Percentiles rank a stretch among this genome's conserved stretches.
phyloP scores from a whole-genome alignment of 2,888 invertebrate species.

The Stenchaetothrips biformis region DNA sequence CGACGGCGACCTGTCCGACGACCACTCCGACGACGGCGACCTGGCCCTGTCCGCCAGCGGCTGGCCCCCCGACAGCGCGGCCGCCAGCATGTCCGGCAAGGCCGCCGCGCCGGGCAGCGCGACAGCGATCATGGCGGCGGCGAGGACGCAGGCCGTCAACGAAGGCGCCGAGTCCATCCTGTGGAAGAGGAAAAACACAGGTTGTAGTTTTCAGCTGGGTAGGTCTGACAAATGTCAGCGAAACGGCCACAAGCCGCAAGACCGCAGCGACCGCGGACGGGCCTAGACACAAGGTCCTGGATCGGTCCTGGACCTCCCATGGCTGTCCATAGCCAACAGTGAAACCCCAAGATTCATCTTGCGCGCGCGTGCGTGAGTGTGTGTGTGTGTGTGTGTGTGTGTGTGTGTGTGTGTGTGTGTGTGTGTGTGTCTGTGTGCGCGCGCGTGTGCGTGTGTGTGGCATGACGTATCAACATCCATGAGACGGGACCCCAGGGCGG shows the following conservation, averaged over 20 bases:
- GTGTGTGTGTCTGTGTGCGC: background rate
- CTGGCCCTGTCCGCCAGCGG: constrained; percentile 28
- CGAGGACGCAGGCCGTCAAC: background rate
- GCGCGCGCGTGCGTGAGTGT: background rate
- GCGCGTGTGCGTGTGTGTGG: background rate
- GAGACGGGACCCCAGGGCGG: background rate
- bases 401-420: background rate
- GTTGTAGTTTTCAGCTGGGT: background rate
- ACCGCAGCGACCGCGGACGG: background rate
- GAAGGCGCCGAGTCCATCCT: background rate
- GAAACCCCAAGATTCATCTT: no score
- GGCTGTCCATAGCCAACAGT: no score
- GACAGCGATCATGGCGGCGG: background rate
- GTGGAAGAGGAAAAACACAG: background rate
- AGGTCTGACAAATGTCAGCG: background rate
- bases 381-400: background rate
- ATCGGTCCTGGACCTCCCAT: no score
- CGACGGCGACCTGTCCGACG: no score
- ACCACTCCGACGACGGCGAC: constrained; percentile 31
- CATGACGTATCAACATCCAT: background rate
- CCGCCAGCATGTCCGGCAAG: constrained; percentile 30
- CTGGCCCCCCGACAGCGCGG: constrained; percentile 29
- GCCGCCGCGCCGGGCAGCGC: constrained; percentile 6
- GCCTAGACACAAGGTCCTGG: no score
- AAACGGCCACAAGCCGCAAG: background rate